Evolutionary conservation across 2,113 vertebrate genomes (phyloP), one percentile per base, ranked within the genome.

Genomic region (Labeo rohita): DNA sequence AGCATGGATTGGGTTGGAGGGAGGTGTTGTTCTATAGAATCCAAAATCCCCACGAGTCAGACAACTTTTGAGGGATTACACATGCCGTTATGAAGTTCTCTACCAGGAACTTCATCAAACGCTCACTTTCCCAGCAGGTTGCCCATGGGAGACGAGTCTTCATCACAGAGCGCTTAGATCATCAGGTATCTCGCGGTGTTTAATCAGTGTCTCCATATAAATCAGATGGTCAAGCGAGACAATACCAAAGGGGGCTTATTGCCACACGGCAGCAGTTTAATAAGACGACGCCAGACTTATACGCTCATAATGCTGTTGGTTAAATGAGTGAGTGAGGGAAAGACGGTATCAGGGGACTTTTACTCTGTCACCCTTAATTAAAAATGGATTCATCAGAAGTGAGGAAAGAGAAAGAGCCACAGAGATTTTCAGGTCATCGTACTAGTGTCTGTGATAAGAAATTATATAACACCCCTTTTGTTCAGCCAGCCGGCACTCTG

Each of bases 341-440:
- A 63, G 70, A 49, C 6, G 0, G 47, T n/a, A 50, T 34, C 56
- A 49, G 56, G 23, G 84, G 87, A 87, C 86, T 90, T 84, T 89
- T 84, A 73, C 43, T 77, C 73, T 86, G 81, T 81, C 84, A 82
- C 34, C 65, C 54, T 86, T 89, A 88, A 88, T 89, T 88, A 89
- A 88, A 89, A 72, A 86, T 66, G 75, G 84, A 84, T 88, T 89
- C 85, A 88, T 89, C 84, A 80, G 52, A 80, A 80, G 13, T 76
- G 61, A 74, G 70, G 70, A 70, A 76, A 66, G 81, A 82, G 66
- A 84, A 23, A 36, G 63, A 84, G 70, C 12, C 68, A 74, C 49
- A 50, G 68, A 86, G 77, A 85, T 77, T 87, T 52, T 72, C 23
- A 77, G 84, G 86, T 89, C 88, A 89, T 77, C 47, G 63, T 80